Conservation (phyloP, 2,888 invertebrate species). For the Mythimna loreyi region DNA sequence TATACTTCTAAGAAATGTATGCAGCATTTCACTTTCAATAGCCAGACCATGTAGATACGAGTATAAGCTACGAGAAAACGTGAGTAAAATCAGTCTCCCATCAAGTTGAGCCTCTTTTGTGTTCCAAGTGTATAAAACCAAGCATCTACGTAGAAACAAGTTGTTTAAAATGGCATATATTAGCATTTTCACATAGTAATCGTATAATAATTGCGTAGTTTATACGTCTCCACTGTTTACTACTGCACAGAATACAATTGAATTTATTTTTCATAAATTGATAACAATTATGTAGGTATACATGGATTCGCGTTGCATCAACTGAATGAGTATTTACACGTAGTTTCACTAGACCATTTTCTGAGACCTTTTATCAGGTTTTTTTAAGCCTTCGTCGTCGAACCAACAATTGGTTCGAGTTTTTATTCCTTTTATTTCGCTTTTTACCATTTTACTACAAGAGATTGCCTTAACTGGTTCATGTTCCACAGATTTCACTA, state of each 20-base stretch:
- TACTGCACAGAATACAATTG: conserved; percentile 15
- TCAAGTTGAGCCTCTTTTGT: conserved; percentile 59
- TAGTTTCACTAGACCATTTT: neutral
- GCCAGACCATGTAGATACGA: conserved; percentile 31
- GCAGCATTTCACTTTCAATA: conserved; percentile 68
- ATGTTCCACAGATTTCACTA: neutral
- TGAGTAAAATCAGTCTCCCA: conserved; percentile 63
- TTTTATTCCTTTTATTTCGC: neutral
- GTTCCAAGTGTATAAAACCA: conserved; percentile 43
- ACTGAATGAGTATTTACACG: neutral
- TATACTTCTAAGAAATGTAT: conserved; percentile 24
- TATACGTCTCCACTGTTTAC: conserved; percentile 16
- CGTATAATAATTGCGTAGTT: conserved; percentile 34
- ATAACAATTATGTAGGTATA: conserved; percentile 18
- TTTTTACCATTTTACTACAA: neutral
- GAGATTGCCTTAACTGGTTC: neutral
- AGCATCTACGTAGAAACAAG: conserved; percentile 39
- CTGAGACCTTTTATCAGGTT: conserved; percentile 9
- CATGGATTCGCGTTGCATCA: conserved; percentile 4
- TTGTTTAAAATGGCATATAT: conserved; percentile 53
- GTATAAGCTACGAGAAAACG: conserved; percentile 62
- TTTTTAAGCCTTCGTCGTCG: neutral
- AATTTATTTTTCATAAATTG: conserved; percentile 23
- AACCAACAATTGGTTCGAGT: neutral
- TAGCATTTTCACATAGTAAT: conserved; percentile 45